Conservation (phyloP, 2,113 vertebrate genomes). For the Hystrix brachyura region DNA sequence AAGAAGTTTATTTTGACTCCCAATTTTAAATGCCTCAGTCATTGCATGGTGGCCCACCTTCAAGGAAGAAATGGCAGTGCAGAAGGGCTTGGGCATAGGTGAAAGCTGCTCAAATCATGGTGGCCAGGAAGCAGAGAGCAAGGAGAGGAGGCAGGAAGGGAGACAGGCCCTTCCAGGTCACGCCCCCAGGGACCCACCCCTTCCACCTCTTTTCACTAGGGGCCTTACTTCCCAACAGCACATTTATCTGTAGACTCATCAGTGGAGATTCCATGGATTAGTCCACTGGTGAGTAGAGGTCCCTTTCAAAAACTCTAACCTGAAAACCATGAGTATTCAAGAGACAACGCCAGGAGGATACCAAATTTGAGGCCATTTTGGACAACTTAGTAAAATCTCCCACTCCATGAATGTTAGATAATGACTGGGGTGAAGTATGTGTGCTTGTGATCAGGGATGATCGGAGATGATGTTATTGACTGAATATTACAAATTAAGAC, state of each 20-base stretch:
- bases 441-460: rapidly evolving
- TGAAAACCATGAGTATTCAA: not conserved
- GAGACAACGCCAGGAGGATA: not conserved
- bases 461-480: not conserved
- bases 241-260: not conserved
- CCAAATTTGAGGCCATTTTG: not conserved
- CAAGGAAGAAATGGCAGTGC: not conserved
- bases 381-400: not conserved
- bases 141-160: not conserved
- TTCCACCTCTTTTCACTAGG: not conserved
- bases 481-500: not conserved
- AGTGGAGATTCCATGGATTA: not conserved
- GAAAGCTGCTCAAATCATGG: not conserved
- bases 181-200: not conserved
- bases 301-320: not conserved
- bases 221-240: not conserved
- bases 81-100: not conserved
- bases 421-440: not conserved
- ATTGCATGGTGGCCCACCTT: not conserved
- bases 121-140: not conserved
- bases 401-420: not conserved
- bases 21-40: not conserved
- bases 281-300: not conserved
- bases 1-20: not conserved
- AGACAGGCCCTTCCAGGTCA: not conserved